Evolutionary conservation across 1,140 invertebrate species (phyloP).

Genomic region (Trichonephila inaurata): DNA sequence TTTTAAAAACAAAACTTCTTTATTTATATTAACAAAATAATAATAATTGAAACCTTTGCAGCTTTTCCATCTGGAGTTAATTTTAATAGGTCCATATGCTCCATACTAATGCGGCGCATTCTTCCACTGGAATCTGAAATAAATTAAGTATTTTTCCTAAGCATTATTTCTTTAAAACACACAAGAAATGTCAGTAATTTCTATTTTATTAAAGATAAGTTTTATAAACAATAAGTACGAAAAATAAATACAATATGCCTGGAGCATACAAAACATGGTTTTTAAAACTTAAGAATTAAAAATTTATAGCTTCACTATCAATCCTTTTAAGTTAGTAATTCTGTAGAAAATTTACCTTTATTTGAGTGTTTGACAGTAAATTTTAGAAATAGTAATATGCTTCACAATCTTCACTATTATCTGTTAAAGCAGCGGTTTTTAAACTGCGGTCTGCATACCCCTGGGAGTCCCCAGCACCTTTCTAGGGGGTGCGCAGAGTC

Average conservation of each 20-base stretch:
- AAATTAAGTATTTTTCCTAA: not conserved
- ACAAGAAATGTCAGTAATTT: not conserved
- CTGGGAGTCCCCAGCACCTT: no score
- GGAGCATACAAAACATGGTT: no score
- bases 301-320: no score
- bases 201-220: not conserved
- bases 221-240: not conserved
- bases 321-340: no score
- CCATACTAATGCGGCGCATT: slow-evolving; percentile 92
- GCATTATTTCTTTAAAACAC: not conserved
- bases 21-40: not conserved
- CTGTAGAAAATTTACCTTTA: not conserved
- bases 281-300: no score
- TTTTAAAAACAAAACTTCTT: no score
- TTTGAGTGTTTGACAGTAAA: not conserved
- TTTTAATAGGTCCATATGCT: slow-evolving; percentile 96
- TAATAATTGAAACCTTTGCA: slow-evolving; percentile 72
- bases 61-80: slow-evolving; percentile 91
- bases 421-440: no score
- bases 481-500: no score
- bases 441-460: no score
- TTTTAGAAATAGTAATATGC: no score
- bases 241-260: no score
- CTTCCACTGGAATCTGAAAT: slow-evolving; percentile 67
- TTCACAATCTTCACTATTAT: no score